phyloP scores from a whole-genome alignment of 2,797 vertebrate genomes.

The Cynopterus sphinx region DNA sequence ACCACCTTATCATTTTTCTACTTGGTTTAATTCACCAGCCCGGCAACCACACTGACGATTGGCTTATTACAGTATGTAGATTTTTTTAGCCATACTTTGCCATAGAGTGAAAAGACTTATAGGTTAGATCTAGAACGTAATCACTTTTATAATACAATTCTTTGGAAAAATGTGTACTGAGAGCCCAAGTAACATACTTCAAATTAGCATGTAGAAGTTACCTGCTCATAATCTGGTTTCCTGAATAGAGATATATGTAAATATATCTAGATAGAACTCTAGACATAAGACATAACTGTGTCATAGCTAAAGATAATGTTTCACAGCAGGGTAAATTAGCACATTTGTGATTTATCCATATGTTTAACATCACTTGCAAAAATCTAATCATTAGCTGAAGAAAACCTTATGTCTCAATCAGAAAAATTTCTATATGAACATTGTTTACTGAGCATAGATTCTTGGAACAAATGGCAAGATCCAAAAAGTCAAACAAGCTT shows the following conservation, averaged over 20 bases:
- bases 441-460: constrained; percentile 4
- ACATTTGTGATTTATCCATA: constrained; percentile 33
- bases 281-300: not conserved
- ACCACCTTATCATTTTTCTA: not conserved
- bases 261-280: constrained; percentile 25
- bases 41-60: not conserved
- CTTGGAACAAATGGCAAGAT: not conserved
- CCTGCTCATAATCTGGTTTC: not conserved
- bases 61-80: not conserved
- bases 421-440: not conserved
- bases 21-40: not conserved
- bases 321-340: not conserved
- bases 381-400: constrained; percentile 54
- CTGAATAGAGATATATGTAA: not conserved
- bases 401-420: constrained; percentile 26
- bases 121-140: not conserved
- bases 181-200: not conserved
- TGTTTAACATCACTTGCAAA: constrained; percentile 47
- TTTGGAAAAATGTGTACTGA: not conserved
- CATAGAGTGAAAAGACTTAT: not conserved
- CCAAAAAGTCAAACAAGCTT: not conserved
- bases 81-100: not conserved
- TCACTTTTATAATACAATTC: not conserved
- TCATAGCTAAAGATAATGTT: not conserved
- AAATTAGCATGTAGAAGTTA: not conserved